Evolutionary conservation across 2,113 vertebrate species (phyloP), one percentile per base, ranked within the genome.

Genomic region (Probosciger aterrimus): DNA sequence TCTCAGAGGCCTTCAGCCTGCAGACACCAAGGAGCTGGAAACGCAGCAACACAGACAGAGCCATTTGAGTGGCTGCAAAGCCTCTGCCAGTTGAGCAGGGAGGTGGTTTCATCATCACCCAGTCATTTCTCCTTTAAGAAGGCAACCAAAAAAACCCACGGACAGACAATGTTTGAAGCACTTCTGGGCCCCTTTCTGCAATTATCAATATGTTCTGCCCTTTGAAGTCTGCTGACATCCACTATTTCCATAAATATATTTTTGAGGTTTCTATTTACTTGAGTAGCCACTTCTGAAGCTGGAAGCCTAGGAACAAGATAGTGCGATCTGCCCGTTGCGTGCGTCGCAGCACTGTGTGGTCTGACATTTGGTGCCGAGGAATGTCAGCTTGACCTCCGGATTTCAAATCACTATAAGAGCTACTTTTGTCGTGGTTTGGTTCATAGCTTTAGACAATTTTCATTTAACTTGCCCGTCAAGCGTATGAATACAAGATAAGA

Each of bases 361-460:
- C 96, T 97, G 86, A 96, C 97, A 94, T 91, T 95, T 95, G 95
- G 82, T 75, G 90, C 81, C 6, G 3, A 91, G 95, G 95, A 96
- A 92, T 96, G 96, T 95, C 82, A 52, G 91, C 84, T 81, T 92
- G 94, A 95, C 95, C 92, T 94, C 95, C 1, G 64, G 62, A 89
- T 97, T 95, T 95, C 89, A 95, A 84, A 74, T 81, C 89, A 47
- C 90, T 87, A 44, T 74, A 88, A 97, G 80, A 86, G 74, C 60
- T 91, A 62, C 92, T 96, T 98, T 98, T 97, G 97, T 97, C 91
- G 87, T 83, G 92, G 70, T 95, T 96, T 98, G 57, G 92, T 97
- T 97, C 95, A 64, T 95, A 93, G 93, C 93, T 96, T 93, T 81
- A 83, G 86, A 95, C 75, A 90, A 96, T 96, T 97, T 98, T 97